These are phyloP conservation scores for Chloroclystis v-ata DNA, from an alignment of 2,888 invertebrate species.

Conservation along the genomic window DNA sequence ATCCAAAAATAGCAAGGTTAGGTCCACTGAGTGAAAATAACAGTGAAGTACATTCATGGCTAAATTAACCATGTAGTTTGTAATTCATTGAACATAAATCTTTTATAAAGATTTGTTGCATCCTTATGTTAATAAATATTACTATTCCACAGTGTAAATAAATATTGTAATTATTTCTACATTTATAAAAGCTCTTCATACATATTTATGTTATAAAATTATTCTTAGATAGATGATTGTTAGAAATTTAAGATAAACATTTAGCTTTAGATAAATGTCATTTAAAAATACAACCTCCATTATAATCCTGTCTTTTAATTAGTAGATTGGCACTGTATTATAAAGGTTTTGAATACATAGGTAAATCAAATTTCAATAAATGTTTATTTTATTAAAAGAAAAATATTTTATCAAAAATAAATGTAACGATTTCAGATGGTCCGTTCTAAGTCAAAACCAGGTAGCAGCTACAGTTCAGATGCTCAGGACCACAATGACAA, in stretches of 20 bases:
- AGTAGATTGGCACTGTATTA: no score
- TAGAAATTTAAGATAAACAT: background rate
- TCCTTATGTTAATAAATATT: no score
- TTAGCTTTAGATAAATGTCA: background rate
- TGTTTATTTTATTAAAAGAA: background rate
- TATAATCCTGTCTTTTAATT: conserved; percentile 1
- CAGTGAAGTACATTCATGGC: background rate
- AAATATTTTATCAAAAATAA: conserved; percentile 26
- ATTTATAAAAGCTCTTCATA: no score
- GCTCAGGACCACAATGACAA: conserved; percentile 60
- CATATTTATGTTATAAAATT: no score
- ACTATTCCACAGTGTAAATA: no score
- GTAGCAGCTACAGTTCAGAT: conserved; percentile 64
- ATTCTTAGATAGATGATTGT: background rate
- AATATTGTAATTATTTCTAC: background rate
- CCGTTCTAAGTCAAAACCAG: conserved; percentile 62
- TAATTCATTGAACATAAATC: no score
- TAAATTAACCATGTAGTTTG: no score
- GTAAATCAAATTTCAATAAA: conserved; percentile 12
- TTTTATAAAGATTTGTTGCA: no score
- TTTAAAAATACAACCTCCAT: background rate
- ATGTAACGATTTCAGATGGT: conserved; percentile 66
- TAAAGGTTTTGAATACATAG: background rate
- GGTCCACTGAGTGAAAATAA: conserved; percentile 30
- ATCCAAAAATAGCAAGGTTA: conserved; percentile 62